phyloP scores from a whole-genome alignment of 2,113 vertebrate genomes.

The Lampris megalopsis region DNA sequence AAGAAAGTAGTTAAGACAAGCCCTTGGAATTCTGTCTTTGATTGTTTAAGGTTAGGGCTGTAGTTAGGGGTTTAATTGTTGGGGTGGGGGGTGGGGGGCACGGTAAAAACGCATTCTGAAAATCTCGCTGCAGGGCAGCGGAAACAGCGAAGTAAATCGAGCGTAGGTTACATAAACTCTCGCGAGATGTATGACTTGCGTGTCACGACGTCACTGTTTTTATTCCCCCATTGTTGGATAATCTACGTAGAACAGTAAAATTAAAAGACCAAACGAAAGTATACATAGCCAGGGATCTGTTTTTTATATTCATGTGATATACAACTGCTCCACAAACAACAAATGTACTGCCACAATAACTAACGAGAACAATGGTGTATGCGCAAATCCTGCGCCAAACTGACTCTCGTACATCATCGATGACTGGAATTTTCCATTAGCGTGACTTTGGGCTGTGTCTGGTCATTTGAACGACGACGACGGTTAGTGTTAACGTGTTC shows the following conservation, averaged over 20 bases:
- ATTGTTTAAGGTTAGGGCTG: too few relatives aligned
- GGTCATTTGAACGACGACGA: neutral
- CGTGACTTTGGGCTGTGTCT: too few relatives aligned
- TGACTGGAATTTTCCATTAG: neutral
- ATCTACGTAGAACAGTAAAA: too few relatives aligned
- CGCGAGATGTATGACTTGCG: constrained; percentile 4
- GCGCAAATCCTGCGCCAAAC: neutral
- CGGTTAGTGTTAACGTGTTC: neutral
- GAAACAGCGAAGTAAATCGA: constrained; percentile 3
- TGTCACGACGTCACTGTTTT: too few relatives aligned
- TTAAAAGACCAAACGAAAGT: neutral
- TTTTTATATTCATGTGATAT: neutral
- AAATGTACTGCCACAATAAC: neutral
- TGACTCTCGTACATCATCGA: neutral
- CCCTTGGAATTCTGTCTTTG: too few relatives aligned
- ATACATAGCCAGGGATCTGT: neutral
- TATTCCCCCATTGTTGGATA: too few relatives aligned
- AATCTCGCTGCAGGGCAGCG: neutral
- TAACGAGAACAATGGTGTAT: neutral
- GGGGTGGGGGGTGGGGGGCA: too few relatives aligned
- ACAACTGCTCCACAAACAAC: too few relatives aligned
- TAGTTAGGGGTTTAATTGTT: too few relatives aligned
- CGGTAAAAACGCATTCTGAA: too few relatives aligned
- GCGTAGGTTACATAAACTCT: neutral
- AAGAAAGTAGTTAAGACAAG: too few relatives aligned